Evolutionary conservation across 53 echinoderm and acorn worm genomes (phyloP).

Genomic region (Arbacia lixula): DNA sequence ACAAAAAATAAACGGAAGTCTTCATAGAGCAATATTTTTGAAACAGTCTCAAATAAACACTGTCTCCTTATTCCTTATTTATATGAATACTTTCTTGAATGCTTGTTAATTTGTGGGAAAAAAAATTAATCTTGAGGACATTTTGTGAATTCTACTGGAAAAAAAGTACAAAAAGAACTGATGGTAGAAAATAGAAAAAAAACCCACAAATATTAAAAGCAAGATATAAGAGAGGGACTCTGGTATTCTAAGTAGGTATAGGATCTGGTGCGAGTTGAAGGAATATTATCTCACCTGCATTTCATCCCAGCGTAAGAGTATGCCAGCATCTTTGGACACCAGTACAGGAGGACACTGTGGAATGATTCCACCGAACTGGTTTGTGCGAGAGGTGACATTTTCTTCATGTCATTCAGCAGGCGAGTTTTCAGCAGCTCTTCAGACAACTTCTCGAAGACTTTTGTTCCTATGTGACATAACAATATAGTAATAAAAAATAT

Average conservation of each 20-base stretch:
- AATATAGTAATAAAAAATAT: not conserved
- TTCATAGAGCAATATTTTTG: not conserved
- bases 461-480: conserved; percentile 6
- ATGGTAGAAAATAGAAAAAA: not conserved
- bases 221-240: not conserved
- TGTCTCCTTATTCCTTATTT: not conserved
- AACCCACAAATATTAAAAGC: not conserved
- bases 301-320: conserved; percentile 65
- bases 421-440: conserved; percentile 10
- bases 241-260: not conserved
- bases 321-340: conserved; percentile 66
- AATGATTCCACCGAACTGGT: conserved; percentile 59
- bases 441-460: conserved; percentile 44
- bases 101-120: not conserved
- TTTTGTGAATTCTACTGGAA: too few species aligned
- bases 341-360: conserved; percentile 58
- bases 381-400: conserved; percentile 63
- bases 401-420: conserved; percentile 43
- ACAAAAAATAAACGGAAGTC: conserved; percentile 2
- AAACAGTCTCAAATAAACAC: not conserved
- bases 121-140: too few species aligned
- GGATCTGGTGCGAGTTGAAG: not conserved
- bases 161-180: not conserved
- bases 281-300: conserved; percentile 48
- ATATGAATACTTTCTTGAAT: not conserved